phyloP scores from a whole-genome alignment of 2,113 vertebrate genomes.

The Pholis gunnellus region DNA sequence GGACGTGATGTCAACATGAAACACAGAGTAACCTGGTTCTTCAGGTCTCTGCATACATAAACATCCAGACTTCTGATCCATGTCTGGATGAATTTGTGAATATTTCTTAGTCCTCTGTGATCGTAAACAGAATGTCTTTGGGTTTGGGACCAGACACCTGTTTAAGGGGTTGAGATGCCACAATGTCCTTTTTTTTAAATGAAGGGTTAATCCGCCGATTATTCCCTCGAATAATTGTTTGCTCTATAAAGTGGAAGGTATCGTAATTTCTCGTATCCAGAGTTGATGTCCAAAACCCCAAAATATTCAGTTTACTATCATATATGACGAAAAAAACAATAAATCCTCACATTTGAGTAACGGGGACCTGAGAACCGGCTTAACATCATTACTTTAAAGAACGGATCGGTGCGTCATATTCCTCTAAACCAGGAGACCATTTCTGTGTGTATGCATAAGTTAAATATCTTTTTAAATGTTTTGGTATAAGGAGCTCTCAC shows the following conservation, averaged over 20 bases:
- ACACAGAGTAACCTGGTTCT: neutral
- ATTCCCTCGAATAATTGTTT: neutral
- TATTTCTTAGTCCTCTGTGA: too few relatives aligned
- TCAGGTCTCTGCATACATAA: neutral
- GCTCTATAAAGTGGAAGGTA: neutral
- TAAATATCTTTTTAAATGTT: conserved; percentile 7
- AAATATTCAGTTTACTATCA: neutral
- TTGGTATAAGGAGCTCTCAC: neutral
- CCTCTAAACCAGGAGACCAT: neutral
- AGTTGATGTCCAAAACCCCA: neutral
- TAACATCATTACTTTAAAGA: neutral
- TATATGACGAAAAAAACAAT: neutral
- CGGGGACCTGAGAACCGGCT: too few relatives aligned
- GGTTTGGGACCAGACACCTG: neutral
- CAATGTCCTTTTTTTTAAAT: too few relatives aligned
- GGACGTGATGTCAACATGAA: neutral
- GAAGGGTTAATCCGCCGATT: neutral
- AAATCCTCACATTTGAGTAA: neutral
- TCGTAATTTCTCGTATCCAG: neutral
- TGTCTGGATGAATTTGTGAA: neutral
- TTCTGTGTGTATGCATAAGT: neutral
- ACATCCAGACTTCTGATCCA: neutral
- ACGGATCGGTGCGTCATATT: neutral
- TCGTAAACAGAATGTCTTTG: too few relatives aligned
- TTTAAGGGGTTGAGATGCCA: neutral